Evolutionary conservation across 92 coral and sea anemone genomes (phyloP).

Genomic region (Parazoanthus swiftii): DNA sequence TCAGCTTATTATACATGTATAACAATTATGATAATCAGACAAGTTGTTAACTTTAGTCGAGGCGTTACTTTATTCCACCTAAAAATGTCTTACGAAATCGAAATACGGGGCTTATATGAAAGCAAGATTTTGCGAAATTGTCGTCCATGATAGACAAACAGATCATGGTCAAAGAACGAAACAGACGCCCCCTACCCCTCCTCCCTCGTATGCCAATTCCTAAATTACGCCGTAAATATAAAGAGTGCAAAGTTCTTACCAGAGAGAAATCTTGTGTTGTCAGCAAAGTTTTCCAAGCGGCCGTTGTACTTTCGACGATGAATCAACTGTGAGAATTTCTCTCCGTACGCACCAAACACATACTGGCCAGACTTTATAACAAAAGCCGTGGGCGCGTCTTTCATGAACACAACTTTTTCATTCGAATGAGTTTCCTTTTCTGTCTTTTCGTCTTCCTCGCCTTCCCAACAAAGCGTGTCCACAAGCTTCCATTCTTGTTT

Average conservation of each 20-base stretch:
- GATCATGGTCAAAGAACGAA: too few relatives aligned
- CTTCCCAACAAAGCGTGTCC: constrained; percentile 22
- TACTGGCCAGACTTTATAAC: constrained; percentile 28
- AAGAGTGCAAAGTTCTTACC: constrained; percentile 11
- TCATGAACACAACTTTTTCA: constrained; percentile 1
- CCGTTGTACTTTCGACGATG: constrained; percentile 42
- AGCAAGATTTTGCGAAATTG: too few relatives aligned
- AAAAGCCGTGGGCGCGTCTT: constrained; percentile 38
- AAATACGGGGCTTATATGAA: too few relatives aligned
- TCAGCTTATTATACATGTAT: too few relatives aligned
- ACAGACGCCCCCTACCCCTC: background rate
- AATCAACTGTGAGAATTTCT: constrained; percentile 35
- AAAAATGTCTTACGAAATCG: too few relatives aligned
- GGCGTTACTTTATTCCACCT: too few relatives aligned
- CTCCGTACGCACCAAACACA: constrained; percentile 44
- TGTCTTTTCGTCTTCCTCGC: constrained; percentile 18
- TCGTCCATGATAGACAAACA: too few relatives aligned
- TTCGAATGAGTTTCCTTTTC: background rate
- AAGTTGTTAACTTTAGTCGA: too few relatives aligned
- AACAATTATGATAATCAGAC: too few relatives aligned
- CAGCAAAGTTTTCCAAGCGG: constrained; percentile 33
- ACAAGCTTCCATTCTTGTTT: constrained; percentile 37
- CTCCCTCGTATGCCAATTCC: background rate
- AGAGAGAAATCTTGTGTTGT: constrained; percentile 13
- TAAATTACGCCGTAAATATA: background rate